phyloP scores from a whole-genome alignment of 2,888 invertebrate genomes.

The Acleris holmiana region DNA sequence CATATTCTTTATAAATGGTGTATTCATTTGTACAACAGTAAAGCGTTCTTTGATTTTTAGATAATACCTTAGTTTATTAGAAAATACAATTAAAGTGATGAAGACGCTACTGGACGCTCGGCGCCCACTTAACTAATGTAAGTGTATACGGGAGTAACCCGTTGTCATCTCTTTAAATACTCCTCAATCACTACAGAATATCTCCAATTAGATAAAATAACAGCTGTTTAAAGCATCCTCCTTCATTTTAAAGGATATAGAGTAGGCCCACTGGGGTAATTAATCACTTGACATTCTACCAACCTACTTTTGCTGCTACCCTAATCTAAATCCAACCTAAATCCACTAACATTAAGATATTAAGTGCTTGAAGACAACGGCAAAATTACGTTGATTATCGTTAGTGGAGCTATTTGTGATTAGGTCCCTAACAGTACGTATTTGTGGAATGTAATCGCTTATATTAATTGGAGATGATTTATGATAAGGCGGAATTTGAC shows the following conservation, averaged over 20 bases:
- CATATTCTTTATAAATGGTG: too few relatives aligned
- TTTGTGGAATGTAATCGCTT: conserved; percentile 24
- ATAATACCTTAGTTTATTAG: too few relatives aligned
- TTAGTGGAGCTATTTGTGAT: conserved; percentile 33
- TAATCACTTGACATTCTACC: conserved; percentile 22
- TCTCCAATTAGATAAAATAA: background rate
- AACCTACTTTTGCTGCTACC: conserved; percentile 9
- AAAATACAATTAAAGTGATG: too few relatives aligned
- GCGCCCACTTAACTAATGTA: too few relatives aligned
- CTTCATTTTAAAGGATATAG: background rate
- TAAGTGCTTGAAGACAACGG: background rate
- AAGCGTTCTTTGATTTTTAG: too few relatives aligned
- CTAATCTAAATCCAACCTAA: conserved; percentile 13
- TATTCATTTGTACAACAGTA: too few relatives aligned
- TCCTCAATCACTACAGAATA: background rate
- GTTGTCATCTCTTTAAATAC: too few relatives aligned
- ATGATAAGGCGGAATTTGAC: conserved; percentile 14
- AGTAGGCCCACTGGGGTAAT: conserved; percentile 8
- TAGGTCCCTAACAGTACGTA: conserved; percentile 29
- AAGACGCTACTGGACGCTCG: too few relatives aligned
- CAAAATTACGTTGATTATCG: conserved; percentile 18
- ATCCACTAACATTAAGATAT: background rate
- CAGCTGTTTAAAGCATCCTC: background rate
- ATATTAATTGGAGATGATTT: conserved; percentile 33
- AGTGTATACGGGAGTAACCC: too few relatives aligned